Conservation (phyloP, 2,888 invertebrate genomes). For the Parnassius mnemosyne region DNA sequence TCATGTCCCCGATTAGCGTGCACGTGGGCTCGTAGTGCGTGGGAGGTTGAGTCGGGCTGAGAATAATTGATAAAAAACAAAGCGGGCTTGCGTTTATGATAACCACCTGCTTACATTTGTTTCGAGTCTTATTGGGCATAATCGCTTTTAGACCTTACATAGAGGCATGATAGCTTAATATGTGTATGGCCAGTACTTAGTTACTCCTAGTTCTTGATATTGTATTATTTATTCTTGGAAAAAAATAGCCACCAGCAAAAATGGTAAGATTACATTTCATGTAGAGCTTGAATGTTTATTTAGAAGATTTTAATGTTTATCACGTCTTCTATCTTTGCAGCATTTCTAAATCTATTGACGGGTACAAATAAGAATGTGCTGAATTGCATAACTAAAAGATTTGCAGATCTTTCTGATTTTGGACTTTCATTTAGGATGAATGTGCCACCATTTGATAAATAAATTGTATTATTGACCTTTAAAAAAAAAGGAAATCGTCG, state of each 20-base stretch:
- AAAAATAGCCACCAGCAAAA: background rate
- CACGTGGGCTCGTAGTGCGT: slow-evolving; percentile 13
- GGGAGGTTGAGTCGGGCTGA: slow-evolving; percentile 2
- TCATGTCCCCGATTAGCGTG: background rate
- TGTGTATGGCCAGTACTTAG: background rate
- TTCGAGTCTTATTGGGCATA: slow-evolving; percentile 1
- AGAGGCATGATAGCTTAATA: background rate
- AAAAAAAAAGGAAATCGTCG: no score
- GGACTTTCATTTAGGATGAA: no score
- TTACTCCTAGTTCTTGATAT: background rate
- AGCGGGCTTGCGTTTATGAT: slow-evolving; percentile 9
- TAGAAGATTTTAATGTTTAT: no score
- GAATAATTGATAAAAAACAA: slow-evolving; percentile 11
- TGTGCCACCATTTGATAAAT: no score
- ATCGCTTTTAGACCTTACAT: slow-evolving; percentile 9
- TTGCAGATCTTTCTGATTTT: no score
- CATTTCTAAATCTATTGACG: no score
- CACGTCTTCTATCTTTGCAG: no score
- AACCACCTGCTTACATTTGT: slow-evolving; percentile 13
- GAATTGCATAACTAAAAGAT: no score
- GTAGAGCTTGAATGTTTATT: background rate
- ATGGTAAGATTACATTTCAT: background rate
- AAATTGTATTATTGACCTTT: no score
- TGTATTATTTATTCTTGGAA: background rate
- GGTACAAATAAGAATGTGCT: no score